Evolutionary conservation across 2,113 vertebrate species (phyloP).

Genomic region (Anolis carolinensis): DNA sequence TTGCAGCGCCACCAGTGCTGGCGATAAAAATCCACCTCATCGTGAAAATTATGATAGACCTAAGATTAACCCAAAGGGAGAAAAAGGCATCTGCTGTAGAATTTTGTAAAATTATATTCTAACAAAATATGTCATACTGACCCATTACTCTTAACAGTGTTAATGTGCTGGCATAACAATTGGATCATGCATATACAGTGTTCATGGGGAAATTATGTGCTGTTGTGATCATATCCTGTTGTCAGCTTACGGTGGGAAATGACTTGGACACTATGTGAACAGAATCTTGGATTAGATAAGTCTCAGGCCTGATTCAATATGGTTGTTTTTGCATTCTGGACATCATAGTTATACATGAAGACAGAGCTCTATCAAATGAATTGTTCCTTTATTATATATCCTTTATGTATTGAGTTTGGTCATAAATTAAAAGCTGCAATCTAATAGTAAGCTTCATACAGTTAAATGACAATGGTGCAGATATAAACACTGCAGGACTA

Average conservation of each 20-base stretch:
- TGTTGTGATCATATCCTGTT: no score
- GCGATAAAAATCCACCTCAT: slow-evolving; percentile 91
- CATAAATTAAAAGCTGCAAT: background rate
- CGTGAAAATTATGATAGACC: slow-evolving; percentile 89
- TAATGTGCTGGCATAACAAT: no score
- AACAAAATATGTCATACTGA: background rate
- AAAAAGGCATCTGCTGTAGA: background rate
- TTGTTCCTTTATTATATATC: background rate
- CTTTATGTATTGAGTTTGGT: no score
- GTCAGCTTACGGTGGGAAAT: no score
- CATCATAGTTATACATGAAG: background rate
- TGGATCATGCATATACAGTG: background rate
- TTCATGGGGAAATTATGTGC: no score
- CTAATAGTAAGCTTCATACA: background rate
- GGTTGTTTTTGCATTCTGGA: no score
- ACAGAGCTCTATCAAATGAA: background rate
- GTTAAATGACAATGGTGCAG: background rate
- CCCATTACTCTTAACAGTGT: background rate
- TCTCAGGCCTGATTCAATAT: no score
- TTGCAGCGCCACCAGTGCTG: slow-evolving; percentile 96
- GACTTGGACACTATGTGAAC: no score
- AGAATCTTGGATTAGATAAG: no score
- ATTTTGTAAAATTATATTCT: background rate
- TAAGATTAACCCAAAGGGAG: slow-evolving; percentile 47
- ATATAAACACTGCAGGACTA: no score